Evolutionary conservation across 2,888 invertebrate genomes (phyloP), one percentile per base, ranked within the genome.

Genomic region (Eudemis profundana): DNA sequence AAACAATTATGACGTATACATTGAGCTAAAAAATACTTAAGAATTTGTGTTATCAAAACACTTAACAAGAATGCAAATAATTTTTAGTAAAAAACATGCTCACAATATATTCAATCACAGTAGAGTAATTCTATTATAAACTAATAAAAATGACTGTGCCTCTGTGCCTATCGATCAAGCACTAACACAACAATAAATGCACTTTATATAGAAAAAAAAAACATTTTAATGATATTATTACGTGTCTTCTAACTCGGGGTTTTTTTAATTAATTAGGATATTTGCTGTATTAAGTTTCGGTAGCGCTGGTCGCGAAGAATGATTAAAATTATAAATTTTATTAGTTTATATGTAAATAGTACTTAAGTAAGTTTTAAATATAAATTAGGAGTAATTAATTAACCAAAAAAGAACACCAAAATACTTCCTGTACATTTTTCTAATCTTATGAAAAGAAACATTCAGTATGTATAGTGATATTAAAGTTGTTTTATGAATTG

Each of bases 161-260:
- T 86, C 83, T 79, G 89, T 90, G 90, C 90, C 90, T 90, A 87
- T 83, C 83, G 76, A 80, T 77, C 77, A 78, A 83, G 89, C 89
- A 90, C 89, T 80, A 76, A 47, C 76, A 78, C 81, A 83, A 86
- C 83, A 86, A 85, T 85, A 85, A 77, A 76, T 78, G 79, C 79
- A 81, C 79, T 72, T 70, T 66, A 66, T 67, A 64, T 64, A 44
- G 42, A 61, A 62, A 56, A 47, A 29, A 59, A 66, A 64, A 36
- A 54, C 29, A 38, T 49, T 49, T 44, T 56, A 57, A 53, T 61
- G 12, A 40, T 56, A 61, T 62, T 51, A 29, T 42, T 21, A 36
- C 49, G 14, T 23, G 21, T 50, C 17, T 49, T 15, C 56, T 64
- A 47, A 67, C 69, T 53, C 21, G 44, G 57, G 50, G 14, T 68